Conservation (phyloP, 2,113 vertebrate species). For the Macaca mulatta region DNA sequence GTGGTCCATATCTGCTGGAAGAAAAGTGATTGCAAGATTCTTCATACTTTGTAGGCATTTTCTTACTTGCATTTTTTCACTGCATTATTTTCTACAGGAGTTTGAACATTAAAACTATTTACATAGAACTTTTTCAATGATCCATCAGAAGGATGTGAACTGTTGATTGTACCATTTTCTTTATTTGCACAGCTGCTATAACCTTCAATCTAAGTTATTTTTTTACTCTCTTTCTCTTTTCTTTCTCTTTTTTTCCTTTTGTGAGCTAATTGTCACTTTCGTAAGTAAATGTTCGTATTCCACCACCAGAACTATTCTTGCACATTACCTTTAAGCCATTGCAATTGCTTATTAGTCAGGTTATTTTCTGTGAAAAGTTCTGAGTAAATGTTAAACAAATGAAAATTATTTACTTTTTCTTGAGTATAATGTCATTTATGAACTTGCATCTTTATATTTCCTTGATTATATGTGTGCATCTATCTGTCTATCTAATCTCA, state of each 20-base stretch:
- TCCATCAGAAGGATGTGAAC: slow-evolving; percentile 58
- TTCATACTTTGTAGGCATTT: slow-evolving; percentile 46
- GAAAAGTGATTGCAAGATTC: not conserved
- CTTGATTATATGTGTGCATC: not conserved
- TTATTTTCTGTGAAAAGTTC: slow-evolving; percentile 67
- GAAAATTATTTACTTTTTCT: slow-evolving; percentile 56
- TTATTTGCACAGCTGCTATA: slow-evolving; percentile 76
- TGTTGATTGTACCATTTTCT: slow-evolving; percentile 66
- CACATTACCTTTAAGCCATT: slow-evolving; percentile 46
- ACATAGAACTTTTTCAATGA: slow-evolving; percentile 67
- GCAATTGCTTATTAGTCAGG: slow-evolving; percentile 52
- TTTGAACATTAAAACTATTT: slow-evolving; percentile 72
- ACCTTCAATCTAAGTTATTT: slow-evolving; percentile 71
- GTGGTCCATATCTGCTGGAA: slow-evolving; percentile 44
- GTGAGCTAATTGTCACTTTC: slow-evolving; percentile 55
- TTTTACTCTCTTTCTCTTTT: slow-evolving; percentile 41
- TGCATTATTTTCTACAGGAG: slow-evolving; percentile 68
- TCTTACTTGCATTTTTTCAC: slow-evolving; percentile 58
- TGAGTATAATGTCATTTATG: slow-evolving; percentile 41
- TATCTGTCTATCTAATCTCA: not conserved
- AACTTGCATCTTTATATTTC: not conserved
- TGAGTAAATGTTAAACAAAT: slow-evolving; percentile 59
- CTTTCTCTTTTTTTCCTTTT: slow-evolving; percentile 35
- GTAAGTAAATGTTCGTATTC: slow-evolving; percentile 74
- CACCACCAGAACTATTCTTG: slow-evolving; percentile 22